phyloP scores from a whole-genome alignment of 1,140 invertebrate species.

The Coelopa frigida region DNA sequence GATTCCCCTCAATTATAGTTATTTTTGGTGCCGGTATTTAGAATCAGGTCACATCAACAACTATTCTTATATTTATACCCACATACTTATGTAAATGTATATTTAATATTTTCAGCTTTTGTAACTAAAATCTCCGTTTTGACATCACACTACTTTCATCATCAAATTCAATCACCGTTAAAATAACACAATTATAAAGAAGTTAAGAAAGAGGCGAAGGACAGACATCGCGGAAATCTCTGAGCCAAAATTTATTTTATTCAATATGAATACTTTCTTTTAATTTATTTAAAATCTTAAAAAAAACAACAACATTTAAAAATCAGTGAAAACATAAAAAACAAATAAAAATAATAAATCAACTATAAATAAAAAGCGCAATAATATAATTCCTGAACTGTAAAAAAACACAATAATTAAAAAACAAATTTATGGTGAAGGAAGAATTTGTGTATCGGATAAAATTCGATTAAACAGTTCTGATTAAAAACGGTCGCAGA shows the following conservation, averaged over 20 bases:
- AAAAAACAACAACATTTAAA: slow-evolving; percentile 11
- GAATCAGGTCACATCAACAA: neutral
- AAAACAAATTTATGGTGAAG: no score
- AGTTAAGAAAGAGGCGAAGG: slow-evolving; percentile 8
- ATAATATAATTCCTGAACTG: no score
- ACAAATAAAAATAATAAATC: no score
- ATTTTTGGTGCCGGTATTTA: neutral
- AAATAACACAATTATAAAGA: slow-evolving; percentile 31
- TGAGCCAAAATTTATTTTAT: neutral
- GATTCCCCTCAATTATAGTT: neutral
- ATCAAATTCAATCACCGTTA: slow-evolving; percentile 38
- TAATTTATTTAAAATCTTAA: slow-evolving; percentile 3
- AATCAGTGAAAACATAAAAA: slow-evolving; percentile 4
- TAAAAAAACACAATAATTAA: no score
- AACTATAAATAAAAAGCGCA: no score
- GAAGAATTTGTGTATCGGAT: no score
- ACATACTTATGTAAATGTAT: no score
- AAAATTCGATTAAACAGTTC: no score
- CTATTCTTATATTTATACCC: neutral
- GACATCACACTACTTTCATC: slow-evolving; percentile 44
- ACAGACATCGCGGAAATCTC: neutral
- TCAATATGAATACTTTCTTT: no score
- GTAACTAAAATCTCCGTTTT: slow-evolving; percentile 63
- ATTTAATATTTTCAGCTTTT: slow-evolving; percentile 61
- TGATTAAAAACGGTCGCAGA: no score